Base-by-base conservation (phyloP, 1,140 invertebrate genomes). In the Formica selysi region DNA sequence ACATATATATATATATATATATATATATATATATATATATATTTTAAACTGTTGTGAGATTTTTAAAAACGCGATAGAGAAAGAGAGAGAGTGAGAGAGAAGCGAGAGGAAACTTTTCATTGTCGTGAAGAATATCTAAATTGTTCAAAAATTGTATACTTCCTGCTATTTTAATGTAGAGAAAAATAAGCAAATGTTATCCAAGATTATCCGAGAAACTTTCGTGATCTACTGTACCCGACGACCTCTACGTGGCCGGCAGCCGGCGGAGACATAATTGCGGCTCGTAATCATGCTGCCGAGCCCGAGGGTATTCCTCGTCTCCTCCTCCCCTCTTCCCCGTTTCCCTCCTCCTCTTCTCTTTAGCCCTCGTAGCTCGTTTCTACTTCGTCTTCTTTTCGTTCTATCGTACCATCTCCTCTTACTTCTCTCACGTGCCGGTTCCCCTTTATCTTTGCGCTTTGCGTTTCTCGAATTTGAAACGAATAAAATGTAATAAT, bases 181-280 rank as follows among this genome's bases (percentile, higher is more conserved):
- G 32, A 64, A 78, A 76, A 71, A 6, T 16, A 29, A 51, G 19
- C 48, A 32, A 61, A 59, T 11, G 10, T 44, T 32, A 44, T 38
- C 54, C n/a, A 19, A 38, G 76, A 16, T 67, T 22, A n/a, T 54
- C 54, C 41, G 38, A 48, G 70, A 38, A 91, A 93, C 92, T 92
- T 93, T 92, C 89, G 88, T 89, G 85, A 76, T 87, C 84, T 89
- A 92, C 91, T 93, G 91, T 93, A 93, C 91, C 86, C 88, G 91
- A 91, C 91, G 93, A 93, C 92, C 92, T 92, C 89, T 93, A 87
- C 87, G 89, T 91, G 90, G 91, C 90, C 89, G 89, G 92, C 91
- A 91, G 89, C 91, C 90, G 87, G 91, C 88, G 93, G 93, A 93
- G 94, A 94, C 93, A 93, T 95, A 95, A 94, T 95, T 94, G 94